These are phyloP conservation scores for Pygoscelis antarcticus DNA, from an alignment of 2,113 vertebrate species.

Conservation along the genomic window DNA sequence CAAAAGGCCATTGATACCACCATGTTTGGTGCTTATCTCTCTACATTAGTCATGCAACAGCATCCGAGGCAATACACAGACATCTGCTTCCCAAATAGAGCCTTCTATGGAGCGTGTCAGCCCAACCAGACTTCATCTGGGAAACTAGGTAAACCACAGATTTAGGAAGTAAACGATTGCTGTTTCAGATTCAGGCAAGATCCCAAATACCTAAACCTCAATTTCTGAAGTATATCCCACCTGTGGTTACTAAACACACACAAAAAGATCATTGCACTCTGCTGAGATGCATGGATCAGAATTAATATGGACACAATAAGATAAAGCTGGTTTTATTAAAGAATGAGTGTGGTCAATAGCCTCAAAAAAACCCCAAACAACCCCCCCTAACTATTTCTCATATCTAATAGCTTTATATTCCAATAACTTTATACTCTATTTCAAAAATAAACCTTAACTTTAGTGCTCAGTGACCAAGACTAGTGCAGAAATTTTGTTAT, in stretches of 20 bases:
- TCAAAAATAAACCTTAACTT: neutral
- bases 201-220: neutral
- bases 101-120: neutral
- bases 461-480: neutral
- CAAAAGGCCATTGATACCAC: neutral
- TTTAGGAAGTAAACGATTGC: neutral
- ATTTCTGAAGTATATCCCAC: neutral
- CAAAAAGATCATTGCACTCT: neutral
- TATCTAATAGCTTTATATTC: neutral
- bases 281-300: neutral
- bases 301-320: neutral
- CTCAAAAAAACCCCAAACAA: neutral
- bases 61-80: neutral
- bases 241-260: neutral
- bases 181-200: neutral
- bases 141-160: neutral
- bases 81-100: neutral
- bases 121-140: neutral
- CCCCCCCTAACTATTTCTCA: neutral
- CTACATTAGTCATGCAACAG: neutral
- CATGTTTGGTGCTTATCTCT: accelerated
- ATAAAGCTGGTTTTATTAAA: neutral
- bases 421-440: neutral
- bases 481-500: neutral
- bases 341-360: accelerated